phyloP scores from a whole-genome alignment of 1,140 invertebrate species.

The Papilio polyxenes region DNA sequence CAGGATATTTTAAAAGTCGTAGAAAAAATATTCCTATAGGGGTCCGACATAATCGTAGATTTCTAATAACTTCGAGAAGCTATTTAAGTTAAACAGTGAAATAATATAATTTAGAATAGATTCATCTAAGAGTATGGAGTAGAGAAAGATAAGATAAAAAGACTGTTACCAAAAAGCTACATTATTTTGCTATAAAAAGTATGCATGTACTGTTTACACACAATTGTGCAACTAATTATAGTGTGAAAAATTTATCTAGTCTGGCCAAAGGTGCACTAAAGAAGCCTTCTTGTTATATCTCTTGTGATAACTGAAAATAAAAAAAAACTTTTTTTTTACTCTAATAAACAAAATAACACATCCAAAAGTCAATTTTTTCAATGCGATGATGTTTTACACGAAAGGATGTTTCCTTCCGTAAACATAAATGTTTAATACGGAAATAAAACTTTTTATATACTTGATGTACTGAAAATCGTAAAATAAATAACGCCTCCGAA shows the following conservation, averaged over 20 bases:
- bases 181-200: too few relatives aligned
- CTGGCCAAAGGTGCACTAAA: too few relatives aligned
- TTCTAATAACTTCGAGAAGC: background rate
- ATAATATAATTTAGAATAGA: too few relatives aligned
- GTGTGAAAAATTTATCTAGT: too few relatives aligned
- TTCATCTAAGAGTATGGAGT: too few relatives aligned
- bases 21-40: background rate
- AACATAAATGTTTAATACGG: conserved; percentile 1
- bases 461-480: conserved; percentile 22
- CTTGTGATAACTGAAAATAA: too few relatives aligned
- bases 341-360: background rate
- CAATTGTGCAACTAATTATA: too few relatives aligned
- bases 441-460: conserved; percentile 26
- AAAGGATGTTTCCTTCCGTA: background rate
- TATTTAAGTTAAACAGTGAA: too few relatives aligned
- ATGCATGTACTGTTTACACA: too few relatives aligned
- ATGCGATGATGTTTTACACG: background rate
- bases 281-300: too few relatives aligned
- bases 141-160: too few relatives aligned
- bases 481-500: conserved; percentile 33
- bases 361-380: background rate
- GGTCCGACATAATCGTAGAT: background rate
- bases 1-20: background rate
- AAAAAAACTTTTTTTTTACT: background rate
- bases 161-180: too few relatives aligned